A percentile compares a stretch with the other conserved stretches of the same genome.
Evolutionary conservation across 2,888 invertebrate genomes (phyloP).

Genomic region (Lithophane socia): DNA sequence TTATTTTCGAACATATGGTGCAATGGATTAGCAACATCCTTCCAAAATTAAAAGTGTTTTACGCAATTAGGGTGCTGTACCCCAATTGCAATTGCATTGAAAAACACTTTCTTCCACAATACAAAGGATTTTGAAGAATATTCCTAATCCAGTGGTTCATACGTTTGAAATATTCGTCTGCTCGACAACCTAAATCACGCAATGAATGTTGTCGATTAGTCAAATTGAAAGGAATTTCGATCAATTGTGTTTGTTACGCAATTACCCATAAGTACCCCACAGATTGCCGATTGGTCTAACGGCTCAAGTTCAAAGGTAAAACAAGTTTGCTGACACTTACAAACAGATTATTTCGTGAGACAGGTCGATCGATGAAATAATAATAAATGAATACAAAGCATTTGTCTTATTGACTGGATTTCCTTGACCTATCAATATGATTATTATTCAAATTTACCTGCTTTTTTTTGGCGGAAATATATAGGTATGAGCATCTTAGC

Average conservation of each 20-base stretch:
- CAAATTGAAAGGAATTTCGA: no score
- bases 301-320: constrained; percentile 24
- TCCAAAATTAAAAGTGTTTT: no score
- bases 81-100: no score
- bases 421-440: constrained; percentile 46
- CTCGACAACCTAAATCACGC: no score
- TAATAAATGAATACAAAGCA: constrained; percentile 30
- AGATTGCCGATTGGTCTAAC: not conserved
- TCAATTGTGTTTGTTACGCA: not conserved
- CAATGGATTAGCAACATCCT: no score
- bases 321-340: constrained; percentile 2
- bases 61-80: no score
- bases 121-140: no score
- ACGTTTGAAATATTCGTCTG: no score
- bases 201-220: no score
- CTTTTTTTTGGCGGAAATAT: not conserved
- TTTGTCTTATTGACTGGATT: constrained; percentile 25
- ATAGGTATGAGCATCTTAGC: not conserved
- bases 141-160: no score
- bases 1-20: no score
- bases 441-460: constrained; percentile 13
- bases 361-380: not conserved
- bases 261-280: not conserved
- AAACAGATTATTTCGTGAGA: constrained; percentile 28
- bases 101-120: no score